phyloP scores from a whole-genome alignment of 2,888 invertebrate species.

The Apocheima hispidaria region DNA sequence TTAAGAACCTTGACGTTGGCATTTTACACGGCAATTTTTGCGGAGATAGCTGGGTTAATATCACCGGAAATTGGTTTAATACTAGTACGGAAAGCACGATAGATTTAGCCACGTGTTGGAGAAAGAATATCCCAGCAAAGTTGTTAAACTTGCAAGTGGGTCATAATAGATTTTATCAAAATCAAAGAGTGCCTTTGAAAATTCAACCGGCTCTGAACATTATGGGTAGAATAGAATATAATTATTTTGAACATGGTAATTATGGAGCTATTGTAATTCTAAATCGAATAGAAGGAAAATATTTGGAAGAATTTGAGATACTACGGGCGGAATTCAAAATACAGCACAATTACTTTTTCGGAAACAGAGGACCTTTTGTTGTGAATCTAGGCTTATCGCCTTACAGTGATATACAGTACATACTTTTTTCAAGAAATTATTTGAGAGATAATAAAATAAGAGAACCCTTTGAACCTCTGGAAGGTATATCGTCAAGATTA shows the following conservation, averaged over 20 bases:
- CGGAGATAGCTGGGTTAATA: constrained; percentile 93
- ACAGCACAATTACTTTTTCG: constrained; percentile 95
- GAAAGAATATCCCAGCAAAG: constrained; percentile 78
- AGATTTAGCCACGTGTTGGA: constrained; percentile 94
- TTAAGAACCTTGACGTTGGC: constrained; percentile 95
- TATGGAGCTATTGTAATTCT: constrained; percentile 94
- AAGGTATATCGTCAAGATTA: constrained; percentile 89
- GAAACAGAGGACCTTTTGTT: constrained; percentile 95
- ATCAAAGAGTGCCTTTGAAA: constrained; percentile 90
- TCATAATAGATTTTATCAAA: constrained; percentile 93
- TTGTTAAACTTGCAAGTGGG: constrained; percentile 91
- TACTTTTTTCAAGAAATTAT: constrained; percentile 95
- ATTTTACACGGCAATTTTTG: constrained; percentile 98
- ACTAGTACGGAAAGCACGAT: constrained; percentile 92
- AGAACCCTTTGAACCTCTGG: constrained; percentile 92
- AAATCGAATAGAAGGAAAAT: constrained; percentile 88
- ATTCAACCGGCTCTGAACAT: constrained; percentile 94
- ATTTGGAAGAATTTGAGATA: constrained; percentile 92
- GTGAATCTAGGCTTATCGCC: constrained; percentile 95
- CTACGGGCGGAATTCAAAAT: constrained; percentile 90
- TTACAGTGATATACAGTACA: constrained; percentile 92
- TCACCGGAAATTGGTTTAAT: constrained; percentile 96
- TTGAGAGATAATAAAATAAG: constrained; percentile 93
- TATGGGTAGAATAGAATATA: constrained; percentile 92
- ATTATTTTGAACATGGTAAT: constrained; percentile 93